phyloP scores from a whole-genome alignment of 2,888 invertebrate genomes.

The Patella depressa region DNA sequence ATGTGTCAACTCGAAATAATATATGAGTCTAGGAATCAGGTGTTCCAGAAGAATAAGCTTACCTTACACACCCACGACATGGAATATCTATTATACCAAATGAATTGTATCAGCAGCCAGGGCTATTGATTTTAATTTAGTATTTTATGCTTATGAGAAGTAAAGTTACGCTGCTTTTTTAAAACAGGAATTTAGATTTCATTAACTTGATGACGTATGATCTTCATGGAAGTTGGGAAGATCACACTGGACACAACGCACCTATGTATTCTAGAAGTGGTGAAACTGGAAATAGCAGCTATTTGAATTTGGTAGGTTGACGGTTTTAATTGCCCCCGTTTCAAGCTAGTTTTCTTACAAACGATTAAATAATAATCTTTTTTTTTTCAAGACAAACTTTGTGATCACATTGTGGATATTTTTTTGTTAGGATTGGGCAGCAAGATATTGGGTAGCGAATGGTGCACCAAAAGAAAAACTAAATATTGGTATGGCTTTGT shows the following conservation, averaged over 20 bases:
- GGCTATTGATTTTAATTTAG: no score
- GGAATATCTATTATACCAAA: no score
- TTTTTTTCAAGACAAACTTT: no score
- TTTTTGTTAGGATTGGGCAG: slow-evolving; percentile 57
- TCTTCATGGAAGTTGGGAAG: slow-evolving; percentile 67
- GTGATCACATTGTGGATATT: background rate
- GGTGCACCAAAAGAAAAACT: slow-evolving; percentile 91
- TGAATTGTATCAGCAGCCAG: no score
- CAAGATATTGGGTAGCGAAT: slow-evolving; percentile 73
- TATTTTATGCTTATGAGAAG: no score
- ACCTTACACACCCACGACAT: no score
- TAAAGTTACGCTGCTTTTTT: background rate
- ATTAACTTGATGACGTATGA: slow-evolving; percentile 67
- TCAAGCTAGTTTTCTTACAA: no score
- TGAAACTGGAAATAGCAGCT: slow-evolving; percentile 42
- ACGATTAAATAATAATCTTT: no score
- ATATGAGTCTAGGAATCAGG: no score
- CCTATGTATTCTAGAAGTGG: slow-evolving; percentile 55
- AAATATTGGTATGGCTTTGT: slow-evolving; percentile 90
- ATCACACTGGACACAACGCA: slow-evolving; percentile 63
- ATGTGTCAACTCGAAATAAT: no score
- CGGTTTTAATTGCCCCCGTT: background rate
- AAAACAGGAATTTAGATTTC: slow-evolving; percentile 59
- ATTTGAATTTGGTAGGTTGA: slow-evolving; percentile 46
- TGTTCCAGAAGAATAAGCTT: no score